Evolutionary conservation across 2,888 invertebrate species (phyloP).

Genomic region (Octonoba sinensis): DNA sequence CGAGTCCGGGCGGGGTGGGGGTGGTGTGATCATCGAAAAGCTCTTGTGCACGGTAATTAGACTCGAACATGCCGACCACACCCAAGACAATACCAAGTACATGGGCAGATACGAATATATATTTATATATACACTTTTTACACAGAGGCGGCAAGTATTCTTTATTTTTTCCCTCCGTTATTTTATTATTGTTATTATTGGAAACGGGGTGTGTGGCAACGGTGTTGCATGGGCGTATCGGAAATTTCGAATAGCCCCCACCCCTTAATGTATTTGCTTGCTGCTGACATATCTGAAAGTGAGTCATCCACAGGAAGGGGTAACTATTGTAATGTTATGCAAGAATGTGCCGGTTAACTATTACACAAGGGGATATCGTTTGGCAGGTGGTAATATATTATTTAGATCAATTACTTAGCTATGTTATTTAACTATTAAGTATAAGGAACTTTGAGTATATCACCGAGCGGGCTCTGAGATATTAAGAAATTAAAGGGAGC

Average conservation of each 20-base stretch:
- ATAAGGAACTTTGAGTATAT: too few relatives aligned
- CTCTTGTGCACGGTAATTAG: constrained; percentile 64
- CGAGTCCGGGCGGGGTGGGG: neutral
- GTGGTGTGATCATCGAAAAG: constrained; percentile 52
- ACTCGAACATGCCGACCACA: constrained; percentile 61
- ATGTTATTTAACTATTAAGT: too few relatives aligned
- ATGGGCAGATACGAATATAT: constrained; percentile 57
- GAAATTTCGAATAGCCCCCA: constrained; percentile 33
- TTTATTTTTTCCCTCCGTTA: constrained; percentile 50
- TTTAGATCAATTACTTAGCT: too few relatives aligned
- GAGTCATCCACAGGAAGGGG: constrained; percentile 7
- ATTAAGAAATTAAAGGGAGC: too few relatives aligned
- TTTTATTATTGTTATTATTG: constrained; percentile 62
- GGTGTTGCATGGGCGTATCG: constrained; percentile 54
- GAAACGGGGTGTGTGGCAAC: constrained; percentile 44
- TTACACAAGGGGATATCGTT: too few relatives aligned
- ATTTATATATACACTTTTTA: constrained; percentile 63
- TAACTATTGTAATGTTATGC: neutral
- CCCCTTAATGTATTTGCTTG: constrained; percentile 44
- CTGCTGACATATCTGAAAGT: constrained; percentile 22
- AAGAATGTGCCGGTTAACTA: too few relatives aligned
- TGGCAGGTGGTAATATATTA: too few relatives aligned
- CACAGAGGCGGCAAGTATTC: constrained; percentile 30
- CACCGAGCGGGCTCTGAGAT: too few relatives aligned
- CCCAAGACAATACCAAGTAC: constrained; percentile 60